Conservation (phyloP, 2,113 vertebrate genomes). For the Sciurus niger region DNA sequence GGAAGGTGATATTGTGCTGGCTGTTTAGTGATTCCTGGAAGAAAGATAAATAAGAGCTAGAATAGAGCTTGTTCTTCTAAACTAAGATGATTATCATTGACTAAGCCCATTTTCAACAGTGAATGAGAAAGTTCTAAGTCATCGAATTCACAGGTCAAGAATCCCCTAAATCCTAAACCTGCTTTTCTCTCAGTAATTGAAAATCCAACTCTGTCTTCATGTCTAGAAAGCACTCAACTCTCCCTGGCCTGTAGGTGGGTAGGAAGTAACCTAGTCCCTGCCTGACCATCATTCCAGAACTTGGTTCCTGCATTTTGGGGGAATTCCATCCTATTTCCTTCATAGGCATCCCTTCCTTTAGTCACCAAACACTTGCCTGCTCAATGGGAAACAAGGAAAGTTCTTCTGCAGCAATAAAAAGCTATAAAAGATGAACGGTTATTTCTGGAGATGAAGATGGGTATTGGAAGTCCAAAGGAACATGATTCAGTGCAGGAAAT, state of each 20-base stretch:
- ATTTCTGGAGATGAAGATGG: slow-evolving; percentile 50
- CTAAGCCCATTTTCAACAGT: neutral
- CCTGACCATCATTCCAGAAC: neutral
- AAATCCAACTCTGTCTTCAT: neutral
- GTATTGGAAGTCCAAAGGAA: slow-evolving; percentile 4
- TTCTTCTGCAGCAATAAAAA: neutral
- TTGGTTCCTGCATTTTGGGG: neutral
- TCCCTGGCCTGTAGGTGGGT: rapidly evolving
- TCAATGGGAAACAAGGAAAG: slow-evolving; percentile 56
- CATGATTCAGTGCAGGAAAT: neutral
- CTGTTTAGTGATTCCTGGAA: neutral
- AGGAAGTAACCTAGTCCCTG: neutral
- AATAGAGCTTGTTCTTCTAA: neutral
- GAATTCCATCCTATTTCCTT: too few species aligned
- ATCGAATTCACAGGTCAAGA: neutral
- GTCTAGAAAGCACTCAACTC: neutral
- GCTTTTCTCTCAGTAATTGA: neutral
- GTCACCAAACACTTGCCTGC: neutral
- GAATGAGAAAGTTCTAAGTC: neutral
- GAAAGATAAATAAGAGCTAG: neutral
- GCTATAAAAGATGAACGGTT: slow-evolving; percentile 20
- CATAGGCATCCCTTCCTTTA: neutral
- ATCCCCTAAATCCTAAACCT: neutral
- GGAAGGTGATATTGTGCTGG: neutral
- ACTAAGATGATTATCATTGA: neutral